Evolutionary conservation across 2,113 vertebrate genomes (phyloP).

Genomic region (Corydoras maculifer): DNA sequence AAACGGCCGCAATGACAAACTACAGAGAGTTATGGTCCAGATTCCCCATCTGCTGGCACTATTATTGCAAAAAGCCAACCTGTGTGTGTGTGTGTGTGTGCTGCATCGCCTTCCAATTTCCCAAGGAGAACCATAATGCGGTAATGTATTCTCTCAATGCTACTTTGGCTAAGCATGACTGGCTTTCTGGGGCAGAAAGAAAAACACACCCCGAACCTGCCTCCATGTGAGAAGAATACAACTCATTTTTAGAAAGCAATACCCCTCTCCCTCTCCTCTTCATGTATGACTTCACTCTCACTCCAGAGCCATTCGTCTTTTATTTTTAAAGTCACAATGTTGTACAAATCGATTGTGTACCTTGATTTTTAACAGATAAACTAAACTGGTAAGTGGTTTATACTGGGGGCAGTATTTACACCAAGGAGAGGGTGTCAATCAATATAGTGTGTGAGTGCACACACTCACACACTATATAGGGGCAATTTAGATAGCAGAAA

Average conservation of each 20-base stretch:
- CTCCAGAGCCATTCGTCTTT: too few relatives aligned
- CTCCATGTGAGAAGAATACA: slow-evolving; percentile 25
- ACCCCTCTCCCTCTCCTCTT: slow-evolving; percentile 5
- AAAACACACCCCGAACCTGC: not conserved
- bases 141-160: slow-evolving; percentile 30
- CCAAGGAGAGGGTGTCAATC: too few relatives aligned
- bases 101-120: slow-evolving; percentile 33
- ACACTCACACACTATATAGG: too few relatives aligned
- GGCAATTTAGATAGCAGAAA: too few relatives aligned
- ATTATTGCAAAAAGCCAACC: slow-evolving; percentile 32
- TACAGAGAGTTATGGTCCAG: slow-evolving; percentile 28
- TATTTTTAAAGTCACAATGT: too few relatives aligned
- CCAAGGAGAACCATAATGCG: slow-evolving; percentile 35
- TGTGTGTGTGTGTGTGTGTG: slow-evolving; percentile 7
- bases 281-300: not conserved
- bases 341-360: too few relatives aligned
- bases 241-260: slow-evolving; percentile 26
- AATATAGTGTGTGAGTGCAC: too few relatives aligned
- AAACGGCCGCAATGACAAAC: slow-evolving; percentile 28
- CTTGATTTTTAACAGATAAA: too few relatives aligned
- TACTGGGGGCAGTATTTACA: too few relatives aligned
- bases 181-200: slow-evolving; percentile 33
- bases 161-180: slow-evolving; percentile 34
- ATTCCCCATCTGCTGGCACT: slow-evolving; percentile 35
- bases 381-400: too few relatives aligned